A percentile compares a stretch with the other conserved stretches of the same genome.
These are phyloP conservation scores for Pammene aurita DNA, from an alignment of 2,888 invertebrate genomes.

Conservation along the genomic window DNA sequence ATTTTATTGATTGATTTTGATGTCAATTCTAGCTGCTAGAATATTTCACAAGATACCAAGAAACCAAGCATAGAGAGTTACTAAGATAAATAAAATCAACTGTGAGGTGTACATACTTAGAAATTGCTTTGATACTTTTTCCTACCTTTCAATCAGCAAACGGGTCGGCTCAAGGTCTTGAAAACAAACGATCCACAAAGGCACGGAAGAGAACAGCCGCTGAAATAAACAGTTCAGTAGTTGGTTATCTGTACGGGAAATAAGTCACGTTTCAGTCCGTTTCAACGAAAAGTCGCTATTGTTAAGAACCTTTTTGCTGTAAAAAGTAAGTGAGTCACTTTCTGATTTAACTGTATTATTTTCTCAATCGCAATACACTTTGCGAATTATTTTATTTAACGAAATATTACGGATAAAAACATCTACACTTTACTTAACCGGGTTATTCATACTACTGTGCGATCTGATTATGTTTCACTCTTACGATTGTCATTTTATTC, in stretches of 20 bases:
- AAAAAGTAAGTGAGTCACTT: not conserved
- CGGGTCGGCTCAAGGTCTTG: conserved; percentile 33
- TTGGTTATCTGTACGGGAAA: conserved; percentile 32
- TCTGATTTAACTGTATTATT: not conserved
- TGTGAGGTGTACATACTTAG: not conserved
- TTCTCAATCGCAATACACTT: not conserved
- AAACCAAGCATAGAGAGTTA: too few relatives aligned
- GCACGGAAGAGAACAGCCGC: conserved; percentile 27
- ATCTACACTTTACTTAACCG: too few relatives aligned
- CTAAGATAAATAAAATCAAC: too few relatives aligned
- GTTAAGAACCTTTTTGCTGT: conserved; percentile 5
- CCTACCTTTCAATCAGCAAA: conserved; percentile 37
- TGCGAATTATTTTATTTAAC: too few relatives aligned
- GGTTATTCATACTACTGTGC: too few relatives aligned
- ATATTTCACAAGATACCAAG: too few relatives aligned
- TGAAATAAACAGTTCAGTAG: conserved; percentile 30
- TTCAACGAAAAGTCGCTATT: conserved; percentile 9
- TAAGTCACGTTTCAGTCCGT: conserved; percentile 20
- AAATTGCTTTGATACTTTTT: conserved; percentile 22
- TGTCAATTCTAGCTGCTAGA: too few relatives aligned
- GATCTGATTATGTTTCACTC: too few relatives aligned
- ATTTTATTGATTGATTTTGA: too few relatives aligned
- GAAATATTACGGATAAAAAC: too few relatives aligned
- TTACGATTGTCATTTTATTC: too few relatives aligned
- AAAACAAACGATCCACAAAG: conserved; percentile 34